These are phyloP conservation scores for Hormaphis cornu DNA, from an alignment of 1,140 invertebrate genomes.

Conservation along the genomic window DNA sequence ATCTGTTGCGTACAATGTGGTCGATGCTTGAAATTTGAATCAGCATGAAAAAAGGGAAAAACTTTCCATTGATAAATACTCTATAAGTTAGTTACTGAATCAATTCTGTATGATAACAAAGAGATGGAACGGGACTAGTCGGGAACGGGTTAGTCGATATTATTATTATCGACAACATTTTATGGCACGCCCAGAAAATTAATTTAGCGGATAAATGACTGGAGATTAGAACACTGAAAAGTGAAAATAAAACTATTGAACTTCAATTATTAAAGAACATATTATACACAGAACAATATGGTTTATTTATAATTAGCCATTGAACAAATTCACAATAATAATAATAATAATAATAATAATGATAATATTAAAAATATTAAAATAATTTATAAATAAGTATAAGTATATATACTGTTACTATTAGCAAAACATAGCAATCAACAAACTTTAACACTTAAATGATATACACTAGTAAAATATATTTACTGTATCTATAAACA, in stretches of 20 bases:
- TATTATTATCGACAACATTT: too few species aligned
- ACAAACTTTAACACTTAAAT: conserved; percentile 28
- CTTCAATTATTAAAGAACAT: conserved; percentile 3
- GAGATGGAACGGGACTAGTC: too few species aligned
- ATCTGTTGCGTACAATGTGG: too few species aligned
- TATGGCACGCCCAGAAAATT: too few species aligned
- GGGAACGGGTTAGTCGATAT: too few species aligned
- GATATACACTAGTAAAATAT: background rate
- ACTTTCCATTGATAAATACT: too few species aligned
- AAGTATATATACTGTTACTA: background rate
- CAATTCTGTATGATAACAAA: too few species aligned
- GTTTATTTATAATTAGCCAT: background rate
- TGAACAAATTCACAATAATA: conserved; percentile 15
- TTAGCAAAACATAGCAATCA: conserved; percentile 18
- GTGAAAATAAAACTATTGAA: conserved; percentile 8
- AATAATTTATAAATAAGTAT: background rate
- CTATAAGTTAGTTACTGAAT: too few species aligned
- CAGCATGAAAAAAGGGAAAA: too few species aligned
- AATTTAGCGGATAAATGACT: too few species aligned
- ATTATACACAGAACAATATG: conserved; percentile 7
- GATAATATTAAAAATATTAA: background rate
- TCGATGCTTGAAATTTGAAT: too few species aligned
- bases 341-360: background rate
- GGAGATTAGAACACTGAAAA: background rate
- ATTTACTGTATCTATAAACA: conserved; percentile 1